Conservation (phyloP, 2,113 vertebrate genomes). For the Ariopsis seemanni region DNA sequence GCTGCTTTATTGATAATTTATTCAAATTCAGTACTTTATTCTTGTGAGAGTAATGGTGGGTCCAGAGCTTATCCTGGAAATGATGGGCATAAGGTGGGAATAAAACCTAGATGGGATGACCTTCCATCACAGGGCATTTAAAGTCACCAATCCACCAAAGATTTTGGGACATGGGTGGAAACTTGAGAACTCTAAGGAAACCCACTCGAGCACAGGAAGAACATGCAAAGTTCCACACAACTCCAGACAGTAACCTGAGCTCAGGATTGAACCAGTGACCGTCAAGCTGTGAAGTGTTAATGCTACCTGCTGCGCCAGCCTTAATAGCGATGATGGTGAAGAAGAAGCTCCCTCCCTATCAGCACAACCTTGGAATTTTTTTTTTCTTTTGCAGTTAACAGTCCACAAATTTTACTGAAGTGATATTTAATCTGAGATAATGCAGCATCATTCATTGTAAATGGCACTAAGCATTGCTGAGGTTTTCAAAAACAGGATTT, state of each 20-base stretch:
- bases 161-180: background rate
- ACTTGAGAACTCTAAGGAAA: background rate
- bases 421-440: conserved; percentile 26
- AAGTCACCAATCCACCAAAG: background rate
- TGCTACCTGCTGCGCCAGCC: background rate
- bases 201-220: background rate
- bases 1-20: background rate
- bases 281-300: background rate
- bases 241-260: background rate
- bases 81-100: background rate
- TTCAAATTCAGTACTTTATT: background rate
- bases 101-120: background rate
- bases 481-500: background rate
- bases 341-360: background rate
- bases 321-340: background rate
- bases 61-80: background rate
- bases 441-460: conserved; percentile 35
- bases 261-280: too few species aligned
- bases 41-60: background rate
- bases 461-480: background rate
- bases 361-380: background rate
- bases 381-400: background rate
- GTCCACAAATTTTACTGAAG: background rate
- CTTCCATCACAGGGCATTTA: background rate
- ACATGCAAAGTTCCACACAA: background rate